Percentiles rank a stretch among this genome's conserved stretches.
Conservation (phyloP, 2,888 invertebrate species). For the Agonopterix alstromeriana region DNA sequence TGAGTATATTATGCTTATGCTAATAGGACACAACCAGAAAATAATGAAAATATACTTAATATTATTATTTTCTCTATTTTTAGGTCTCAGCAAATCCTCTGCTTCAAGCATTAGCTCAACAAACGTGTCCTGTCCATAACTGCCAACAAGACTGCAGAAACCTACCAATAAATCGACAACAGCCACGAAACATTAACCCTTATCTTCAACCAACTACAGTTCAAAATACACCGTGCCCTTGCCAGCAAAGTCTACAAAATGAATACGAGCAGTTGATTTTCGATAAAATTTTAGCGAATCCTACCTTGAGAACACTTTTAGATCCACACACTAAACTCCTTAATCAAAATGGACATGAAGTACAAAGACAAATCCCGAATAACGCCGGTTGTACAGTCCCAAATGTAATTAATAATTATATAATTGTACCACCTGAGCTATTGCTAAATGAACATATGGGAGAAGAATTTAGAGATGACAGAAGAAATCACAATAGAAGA, state of each 20-base stretch:
- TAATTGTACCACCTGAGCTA: constrained; percentile 28
- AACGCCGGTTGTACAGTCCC: constrained; percentile 13
- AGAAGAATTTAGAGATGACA: constrained; percentile 6
- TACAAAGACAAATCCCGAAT: constrained; percentile 5
- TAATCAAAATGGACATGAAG: constrained; percentile 25
- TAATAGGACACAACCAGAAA: no score
- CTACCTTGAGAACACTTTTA: constrained; percentile 24
- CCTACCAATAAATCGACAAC: constrained; percentile 7
- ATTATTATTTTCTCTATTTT: constrained; percentile 15
- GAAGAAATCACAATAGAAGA: constrained; percentile 4
- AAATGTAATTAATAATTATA: constrained; percentile 38
- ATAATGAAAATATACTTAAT: no score
- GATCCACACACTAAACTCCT: constrained; percentile 23
- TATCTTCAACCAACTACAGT: constrained; percentile 20
- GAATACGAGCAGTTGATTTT: constrained; percentile 22
- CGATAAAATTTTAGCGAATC: constrained; percentile 27
- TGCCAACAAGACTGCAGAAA: constrained; percentile 13
- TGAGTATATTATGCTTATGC: no score
- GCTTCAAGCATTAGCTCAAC: constrained; percentile 18
- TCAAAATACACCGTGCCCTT: constrained; percentile 21
- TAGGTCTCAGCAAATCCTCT: constrained; percentile 38
- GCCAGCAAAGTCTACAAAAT: not conserved
- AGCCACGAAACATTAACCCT: constrained; percentile 18
- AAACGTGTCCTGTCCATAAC: constrained; percentile 15
- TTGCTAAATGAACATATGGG: constrained; percentile 12